Percentiles rank a stretch among this genome's conserved stretches.
Conservation (phyloP, 2,797 vertebrate species). For the Characodon lateralis region DNA sequence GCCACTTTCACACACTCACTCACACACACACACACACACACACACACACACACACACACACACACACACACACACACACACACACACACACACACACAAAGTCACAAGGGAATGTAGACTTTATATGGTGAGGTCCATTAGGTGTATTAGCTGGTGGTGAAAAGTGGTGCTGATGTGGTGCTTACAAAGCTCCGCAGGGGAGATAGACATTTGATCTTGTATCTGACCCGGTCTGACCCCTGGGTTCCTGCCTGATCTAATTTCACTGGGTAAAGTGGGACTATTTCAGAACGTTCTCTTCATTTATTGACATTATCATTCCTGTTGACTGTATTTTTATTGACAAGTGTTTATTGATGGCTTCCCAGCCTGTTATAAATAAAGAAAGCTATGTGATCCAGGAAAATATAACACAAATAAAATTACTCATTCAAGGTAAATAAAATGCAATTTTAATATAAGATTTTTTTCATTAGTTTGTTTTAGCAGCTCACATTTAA, state of each 20-base stretch:
- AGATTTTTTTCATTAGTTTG: neutral
- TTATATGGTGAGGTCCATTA: constrained; percentile 74
- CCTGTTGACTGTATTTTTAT: constrained; percentile 33
- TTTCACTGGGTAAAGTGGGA: constrained; percentile 58
- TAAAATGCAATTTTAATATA: constrained; percentile 9
- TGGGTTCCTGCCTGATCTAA: constrained; percentile 66
- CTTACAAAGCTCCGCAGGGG: constrained; percentile 76
- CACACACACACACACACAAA: constrained; percentile 11
- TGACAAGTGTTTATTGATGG: constrained; percentile 19
- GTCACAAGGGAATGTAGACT: constrained; percentile 59
- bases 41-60: constrained; percentile 45
- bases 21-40: constrained; percentile 12
- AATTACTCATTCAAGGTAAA: constrained; percentile 7
- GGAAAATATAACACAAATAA: neutral
- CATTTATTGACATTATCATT: neutral
- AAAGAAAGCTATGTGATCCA: neutral
- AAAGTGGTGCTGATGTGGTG: constrained; percentile 78
- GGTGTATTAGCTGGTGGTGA: constrained; percentile 78
- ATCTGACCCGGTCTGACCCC: constrained; percentile 72
- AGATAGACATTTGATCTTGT: constrained; percentile 78
- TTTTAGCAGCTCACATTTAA: constrained; percentile 12
- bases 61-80: constrained; percentile 42
- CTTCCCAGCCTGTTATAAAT: neutral
- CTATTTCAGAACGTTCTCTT: constrained; percentile 29
- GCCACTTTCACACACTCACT: constrained; percentile 48